Conservation (phyloP, 2,113 vertebrate genomes). For the Dryoscopus gambensis region DNA sequence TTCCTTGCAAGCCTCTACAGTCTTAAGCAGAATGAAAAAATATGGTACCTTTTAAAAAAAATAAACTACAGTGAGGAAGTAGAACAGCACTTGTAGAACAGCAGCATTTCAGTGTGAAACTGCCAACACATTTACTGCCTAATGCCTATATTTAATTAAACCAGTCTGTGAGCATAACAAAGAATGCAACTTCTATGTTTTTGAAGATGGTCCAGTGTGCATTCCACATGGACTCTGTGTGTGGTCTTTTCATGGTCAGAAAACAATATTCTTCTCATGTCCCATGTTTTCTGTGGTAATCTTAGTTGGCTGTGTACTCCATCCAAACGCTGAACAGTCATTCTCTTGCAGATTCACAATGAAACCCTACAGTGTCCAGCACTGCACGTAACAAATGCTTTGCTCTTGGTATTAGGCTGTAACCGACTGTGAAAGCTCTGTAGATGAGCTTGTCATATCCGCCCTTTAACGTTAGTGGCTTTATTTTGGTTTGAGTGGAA, state of each 20-base stretch:
- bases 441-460: not conserved
- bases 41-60: not conserved
- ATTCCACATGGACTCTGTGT: slow-evolving; percentile 68
- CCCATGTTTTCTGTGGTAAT: slow-evolving; percentile 64
- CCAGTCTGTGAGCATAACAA: slow-evolving; percentile 63
- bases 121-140: slow-evolving; percentile 41
- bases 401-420: not conserved
- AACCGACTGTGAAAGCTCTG: not conserved
- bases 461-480: not conserved
- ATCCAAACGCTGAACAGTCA: slow-evolving; percentile 5
- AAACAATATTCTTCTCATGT: slow-evolving; percentile 66
- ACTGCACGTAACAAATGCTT: not conserved
- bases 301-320: slow-evolving; percentile 8
- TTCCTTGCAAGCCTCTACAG: not conserved
- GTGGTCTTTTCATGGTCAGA: slow-evolving; percentile 73
- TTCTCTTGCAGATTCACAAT: slow-evolving; percentile 17
- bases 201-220: slow-evolving; percentile 74
- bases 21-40: not conserved
- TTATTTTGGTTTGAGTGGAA: not conserved
- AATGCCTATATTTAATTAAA: slow-evolving; percentile 73
- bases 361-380: not conserved
- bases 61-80: slow-evolving; percentile 3
- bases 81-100: not conserved
- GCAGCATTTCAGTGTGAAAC: slow-evolving; percentile 43
- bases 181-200: slow-evolving; percentile 66